Base-by-base conservation (phyloP, 2,888 invertebrate genomes). In the Stegophylla sp. region DNA sequence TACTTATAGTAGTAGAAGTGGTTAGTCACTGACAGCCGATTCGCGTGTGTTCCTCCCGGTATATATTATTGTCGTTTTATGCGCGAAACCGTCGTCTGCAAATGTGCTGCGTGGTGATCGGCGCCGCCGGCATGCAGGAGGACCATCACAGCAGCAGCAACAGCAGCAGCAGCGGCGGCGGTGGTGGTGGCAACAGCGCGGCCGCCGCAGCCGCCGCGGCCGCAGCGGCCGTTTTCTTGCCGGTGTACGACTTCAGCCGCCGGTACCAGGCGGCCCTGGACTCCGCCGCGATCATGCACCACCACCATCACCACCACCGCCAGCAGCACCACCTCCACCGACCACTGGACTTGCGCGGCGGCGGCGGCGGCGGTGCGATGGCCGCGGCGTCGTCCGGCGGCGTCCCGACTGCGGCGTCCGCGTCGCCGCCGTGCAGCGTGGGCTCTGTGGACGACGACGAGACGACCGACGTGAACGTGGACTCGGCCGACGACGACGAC, bases 321-420 rank as follows among this genome's bases (percentile, higher is more conserved):
- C 3, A 34, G 4, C 34, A 34, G 73, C 73, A 61, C 12, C 72
- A 73, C 13, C 56, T 12, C 45, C 82, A 63, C 12, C 61, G 82
- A 41, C 89, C 88, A 15, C 84, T 88, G 83, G 88, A 88, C 84
- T 84, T 88, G 34, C 86, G 77, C 3, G 77, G 77, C 15, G 88
- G 56, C 88, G 23, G 64, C 10, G 41, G n/a, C 20, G 61, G 45
- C 87, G n/a, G 83, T 85, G n/a, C 66, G 81, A 84, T 79, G 41
- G 64, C 63, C 67, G n/a, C n/a, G n/a, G n/a, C 67, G 28, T 59
- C 48, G 34, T 64, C 88, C 67, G 10, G 66, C 82, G 86, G 86
- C 88, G 88, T 85, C 5, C 17, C 88, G 87, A 87, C 86, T 88
- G 86, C 88, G 86, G 88, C 88, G 88, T 56, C 82, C 51, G 66